Base-by-base conservation (phyloP, 1,140 invertebrate species). In the Tribolium madens region DNA sequence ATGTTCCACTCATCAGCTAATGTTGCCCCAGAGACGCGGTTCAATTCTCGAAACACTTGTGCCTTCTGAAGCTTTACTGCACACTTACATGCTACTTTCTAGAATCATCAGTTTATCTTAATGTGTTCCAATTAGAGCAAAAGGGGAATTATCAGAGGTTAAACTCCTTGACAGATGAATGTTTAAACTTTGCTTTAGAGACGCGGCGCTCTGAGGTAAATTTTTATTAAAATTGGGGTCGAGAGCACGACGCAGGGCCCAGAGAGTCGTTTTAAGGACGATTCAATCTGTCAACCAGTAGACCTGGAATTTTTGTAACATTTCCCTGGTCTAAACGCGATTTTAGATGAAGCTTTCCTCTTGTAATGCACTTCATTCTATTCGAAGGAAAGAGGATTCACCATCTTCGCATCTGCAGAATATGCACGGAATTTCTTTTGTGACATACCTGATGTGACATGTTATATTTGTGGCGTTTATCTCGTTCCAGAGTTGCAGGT, bases 41-140 rank as follows among this genome's bases (percentile, higher is more conserved):
- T 73, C 71, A 73, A 53, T 73, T 73, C 71, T 53, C 71, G 71
- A 73, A 73, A 73, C 71, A 73, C 71, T 73, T 57, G 71, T 53
- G 71, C 48, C 71, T 53, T 36, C 70, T 53, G 71, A 42, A 73
- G 48, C 48, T 52, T 73, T 73, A 73, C 57, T 64, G 57, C 57
- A 18, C 57, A 64, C 57, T 64, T 64, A 64, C 57, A 64, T 64
- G 57, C 57, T 64, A 64, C 57, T 64, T 64, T 64, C 57, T 9
- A 64, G 57, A 64, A 64, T 64, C 57, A 33, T 64, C 57, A 64
- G 57, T 64, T 64, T 64, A 64, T 64, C 57, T 64, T 64, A 64
- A 64, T 33, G 57, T 5, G n/a, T 64, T 64, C 57, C 57, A 64
- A 64, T 64, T 64, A 64, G 57, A 64, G 14, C 57, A 3, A 21